Evolutionary conservation across 2,113 vertebrate species (phyloP).

Genomic region (Zootoca vivipara): DNA sequence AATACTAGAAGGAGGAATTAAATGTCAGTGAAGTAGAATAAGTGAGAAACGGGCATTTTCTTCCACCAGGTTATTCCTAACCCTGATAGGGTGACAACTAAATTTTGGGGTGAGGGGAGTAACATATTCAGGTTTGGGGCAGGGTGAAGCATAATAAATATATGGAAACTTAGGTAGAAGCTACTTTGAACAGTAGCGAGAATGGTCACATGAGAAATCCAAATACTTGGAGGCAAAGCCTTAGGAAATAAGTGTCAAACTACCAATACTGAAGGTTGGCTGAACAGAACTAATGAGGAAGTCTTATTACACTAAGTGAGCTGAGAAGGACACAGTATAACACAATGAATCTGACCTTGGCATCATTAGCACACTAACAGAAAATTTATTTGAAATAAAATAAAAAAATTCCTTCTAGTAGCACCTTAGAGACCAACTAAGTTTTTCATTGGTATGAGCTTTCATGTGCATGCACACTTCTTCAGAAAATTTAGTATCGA

Average conservation of each 20-base stretch:
- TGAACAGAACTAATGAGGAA: slow-evolving; percentile 11
- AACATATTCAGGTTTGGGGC: too few species aligned
- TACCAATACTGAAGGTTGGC: slow-evolving; percentile 19
- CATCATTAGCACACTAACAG: slow-evolving; percentile 6
- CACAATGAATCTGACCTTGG: rapidly evolving
- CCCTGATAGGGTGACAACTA: neutral
- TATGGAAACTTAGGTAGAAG: neutral
- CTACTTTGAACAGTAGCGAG: neutral
- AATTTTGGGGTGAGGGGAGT: neutral
- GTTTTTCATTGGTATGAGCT: too few species aligned
- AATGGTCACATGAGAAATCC: neutral
- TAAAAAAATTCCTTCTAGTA: too few species aligned
- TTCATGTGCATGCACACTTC: too few species aligned
- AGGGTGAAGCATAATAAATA: slow-evolving; percentile 20
- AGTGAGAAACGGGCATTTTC: neutral
- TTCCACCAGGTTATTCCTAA: neutral
- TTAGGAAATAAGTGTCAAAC: neutral
- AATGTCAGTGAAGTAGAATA: neutral
- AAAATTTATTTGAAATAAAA: too few species aligned
- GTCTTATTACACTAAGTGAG: neutral
- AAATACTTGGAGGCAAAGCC: neutral
- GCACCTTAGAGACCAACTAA: too few species aligned
- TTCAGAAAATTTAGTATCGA: neutral
- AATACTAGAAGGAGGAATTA: neutral
- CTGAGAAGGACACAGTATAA: neutral